Evolutionary conservation across 2,113 vertebrate species (phyloP), one percentile per base, ranked within the genome.

Genomic region (Podarcis raffonei): DNA sequence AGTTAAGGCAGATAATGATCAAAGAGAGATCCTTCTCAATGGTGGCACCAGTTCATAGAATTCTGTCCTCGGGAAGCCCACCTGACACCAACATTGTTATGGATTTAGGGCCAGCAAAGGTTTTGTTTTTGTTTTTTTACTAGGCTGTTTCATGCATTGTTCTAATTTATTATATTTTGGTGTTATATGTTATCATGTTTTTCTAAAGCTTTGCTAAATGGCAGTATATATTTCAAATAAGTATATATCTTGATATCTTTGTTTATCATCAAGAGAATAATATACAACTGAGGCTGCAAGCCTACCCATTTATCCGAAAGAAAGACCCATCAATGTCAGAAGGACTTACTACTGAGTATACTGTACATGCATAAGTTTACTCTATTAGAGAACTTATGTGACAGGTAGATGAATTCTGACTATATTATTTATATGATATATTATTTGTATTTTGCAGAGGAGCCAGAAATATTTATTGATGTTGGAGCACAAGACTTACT

Each of bases 381-480:
- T 1, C 22, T 48, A 16, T 76, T 78, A 39, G 18, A 53, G 37
- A 37, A 68, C 5, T 71, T 30, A 71, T 7, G 13, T 48, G 53
- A 76, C 8, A 30, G 32, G 15, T 82, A 76, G 3, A 48, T 82
- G 23, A 22, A 76, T 83, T 76, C 37, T 53, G 9, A 15, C 69
- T 84, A 32, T 89, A n/a, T 37, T 78, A 53, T 53, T 83, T 84
- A 32, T 89, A n/a, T 37, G 71, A 53, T 84, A 32, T 85, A n/a
- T 37, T 78, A 53, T 37, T 83, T 83, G 30, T 79, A 30, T 94
- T 90, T 95, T 96, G 7, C 96, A 99, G 99, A 98, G 88, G 98
- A 97, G 90, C 99, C 99, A 35, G 96, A 95, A 22, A 95, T 99
- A 79, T 97, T 96, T 90, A 95, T 99, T 94, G 98, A 98, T 22